phyloP scores from a whole-genome alignment of 2,113 vertebrate species.

The Pleuronectes platessa region DNA sequence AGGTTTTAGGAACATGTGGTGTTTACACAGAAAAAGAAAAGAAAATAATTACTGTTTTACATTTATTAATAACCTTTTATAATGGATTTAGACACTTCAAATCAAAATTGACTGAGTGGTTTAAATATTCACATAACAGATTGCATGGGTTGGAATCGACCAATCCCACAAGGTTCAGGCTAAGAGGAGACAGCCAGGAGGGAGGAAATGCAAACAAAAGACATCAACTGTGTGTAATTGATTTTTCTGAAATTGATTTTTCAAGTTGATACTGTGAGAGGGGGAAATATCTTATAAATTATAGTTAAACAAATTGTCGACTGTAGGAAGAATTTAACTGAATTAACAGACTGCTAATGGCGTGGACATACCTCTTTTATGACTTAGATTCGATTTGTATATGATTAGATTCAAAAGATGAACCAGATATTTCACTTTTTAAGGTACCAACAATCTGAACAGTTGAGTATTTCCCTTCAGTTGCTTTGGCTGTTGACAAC shows the following conservation, averaged over 20 bases:
- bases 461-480: no score
- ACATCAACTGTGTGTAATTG: not conserved
- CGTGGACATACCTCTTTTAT: not conserved
- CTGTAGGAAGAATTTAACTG: conserved; percentile 9
- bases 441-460: no score
- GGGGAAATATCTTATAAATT: conserved; percentile 18
- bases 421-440: not conserved
- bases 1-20: not conserved
- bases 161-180: not conserved
- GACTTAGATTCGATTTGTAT: not conserved
- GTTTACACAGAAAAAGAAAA: not conserved
- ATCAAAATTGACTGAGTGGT: not conserved
- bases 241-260: conserved; percentile 11
- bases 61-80: not conserved
- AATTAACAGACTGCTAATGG: conserved; percentile 6
- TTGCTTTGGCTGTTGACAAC: no score
- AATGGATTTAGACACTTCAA: no score
- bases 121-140: not conserved
- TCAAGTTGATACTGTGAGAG: conserved; percentile 5
- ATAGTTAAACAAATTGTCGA: not conserved
- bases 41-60: not conserved
- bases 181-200: not conserved
- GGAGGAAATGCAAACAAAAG: not conserved
- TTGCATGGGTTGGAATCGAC: not conserved
- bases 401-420: not conserved